These are phyloP conservation scores for Bergia puertoricense DNA, from an alignment of 92 coral and sea anemone genomes.

Conservation along the genomic window DNA sequence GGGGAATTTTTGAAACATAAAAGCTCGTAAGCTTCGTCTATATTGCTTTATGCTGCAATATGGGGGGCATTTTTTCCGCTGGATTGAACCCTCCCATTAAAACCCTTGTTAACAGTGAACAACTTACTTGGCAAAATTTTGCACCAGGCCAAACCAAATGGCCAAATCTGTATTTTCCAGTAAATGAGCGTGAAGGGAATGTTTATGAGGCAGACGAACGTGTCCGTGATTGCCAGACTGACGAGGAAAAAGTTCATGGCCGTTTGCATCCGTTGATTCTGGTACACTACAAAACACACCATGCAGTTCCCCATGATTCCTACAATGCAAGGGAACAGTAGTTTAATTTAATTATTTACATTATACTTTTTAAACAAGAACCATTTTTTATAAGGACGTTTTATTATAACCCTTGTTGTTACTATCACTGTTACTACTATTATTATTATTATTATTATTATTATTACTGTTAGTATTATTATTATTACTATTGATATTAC, in stretches of 20 bases:
- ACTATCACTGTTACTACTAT: too few relatives aligned
- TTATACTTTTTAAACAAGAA: background rate
- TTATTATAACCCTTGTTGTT: too few relatives aligned
- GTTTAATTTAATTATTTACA: background rate
- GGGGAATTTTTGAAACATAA: too few relatives aligned
- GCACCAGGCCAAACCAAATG: slow-evolving; percentile 92
- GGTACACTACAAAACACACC: slow-evolving; percentile 93
- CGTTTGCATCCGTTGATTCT: slow-evolving; percentile 95
- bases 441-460: too few relatives aligned
- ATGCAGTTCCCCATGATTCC: slow-evolving; percentile 82
- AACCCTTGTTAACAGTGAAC: background rate
- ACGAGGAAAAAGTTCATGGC: slow-evolving; percentile 98
- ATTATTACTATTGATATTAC: too few relatives aligned
- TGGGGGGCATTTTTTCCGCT: too few relatives aligned
- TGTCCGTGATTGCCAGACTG: slow-evolving; percentile 90
- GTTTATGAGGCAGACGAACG: slow-evolving; percentile 88
- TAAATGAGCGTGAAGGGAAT: slow-evolving; percentile 86
- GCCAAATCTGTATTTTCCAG: slow-evolving; percentile 79
- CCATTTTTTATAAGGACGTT: background rate
- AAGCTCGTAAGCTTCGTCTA: too few relatives aligned
- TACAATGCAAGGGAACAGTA: background rate
- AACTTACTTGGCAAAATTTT: slow-evolving; percentile 91
- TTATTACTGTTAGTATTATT: too few relatives aligned
- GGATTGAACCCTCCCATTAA: background rate
- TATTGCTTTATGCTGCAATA: background rate